These are phyloP conservation scores for Tuberolachnus salignus DNA, from an alignment of 2,888 invertebrate genomes.

Conservation along the genomic window DNA sequence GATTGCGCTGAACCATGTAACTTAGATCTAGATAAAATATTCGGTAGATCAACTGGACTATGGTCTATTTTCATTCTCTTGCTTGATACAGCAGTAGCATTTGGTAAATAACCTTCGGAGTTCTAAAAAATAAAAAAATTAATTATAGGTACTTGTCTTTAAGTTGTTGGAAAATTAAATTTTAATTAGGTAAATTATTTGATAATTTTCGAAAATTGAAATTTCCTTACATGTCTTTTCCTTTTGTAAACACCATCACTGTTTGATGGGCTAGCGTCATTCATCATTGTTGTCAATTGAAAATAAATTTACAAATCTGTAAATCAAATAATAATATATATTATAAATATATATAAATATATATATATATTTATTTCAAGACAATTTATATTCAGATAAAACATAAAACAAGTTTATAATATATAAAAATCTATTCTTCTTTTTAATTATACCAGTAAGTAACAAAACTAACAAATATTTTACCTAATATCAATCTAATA, in stretches of 20 bases:
- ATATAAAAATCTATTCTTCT: no score
- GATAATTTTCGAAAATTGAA: not conserved
- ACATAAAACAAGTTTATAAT: no score
- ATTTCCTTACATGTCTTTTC: constrained; percentile 39
- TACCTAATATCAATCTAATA: no score
- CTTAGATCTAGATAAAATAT: constrained; percentile 53
- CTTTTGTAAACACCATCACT: constrained; percentile 44
- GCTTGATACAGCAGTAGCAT: constrained; percentile 7
- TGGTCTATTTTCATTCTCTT: constrained; percentile 44
- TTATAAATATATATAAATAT: no score
- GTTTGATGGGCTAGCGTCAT: constrained; percentile 37
- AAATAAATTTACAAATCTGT: constrained; percentile 12
- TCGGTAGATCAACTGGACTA: constrained; percentile 46
- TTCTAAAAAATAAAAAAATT: constrained; percentile 22
- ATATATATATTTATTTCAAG: no score
- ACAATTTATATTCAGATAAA: no score
- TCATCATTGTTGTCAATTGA: constrained; percentile 9
- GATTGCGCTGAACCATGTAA: constrained; percentile 28
- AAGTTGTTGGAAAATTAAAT: not conserved
- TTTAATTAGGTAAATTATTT: not conserved
- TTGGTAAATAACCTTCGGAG: constrained; percentile 45
- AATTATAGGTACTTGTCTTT: not conserved
- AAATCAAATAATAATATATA: constrained; percentile 1
- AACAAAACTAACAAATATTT: no score
- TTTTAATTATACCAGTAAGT: no score